phyloP scores from a whole-genome alignment of 2,113 vertebrate species.

The Siniperca chuatsi region DNA sequence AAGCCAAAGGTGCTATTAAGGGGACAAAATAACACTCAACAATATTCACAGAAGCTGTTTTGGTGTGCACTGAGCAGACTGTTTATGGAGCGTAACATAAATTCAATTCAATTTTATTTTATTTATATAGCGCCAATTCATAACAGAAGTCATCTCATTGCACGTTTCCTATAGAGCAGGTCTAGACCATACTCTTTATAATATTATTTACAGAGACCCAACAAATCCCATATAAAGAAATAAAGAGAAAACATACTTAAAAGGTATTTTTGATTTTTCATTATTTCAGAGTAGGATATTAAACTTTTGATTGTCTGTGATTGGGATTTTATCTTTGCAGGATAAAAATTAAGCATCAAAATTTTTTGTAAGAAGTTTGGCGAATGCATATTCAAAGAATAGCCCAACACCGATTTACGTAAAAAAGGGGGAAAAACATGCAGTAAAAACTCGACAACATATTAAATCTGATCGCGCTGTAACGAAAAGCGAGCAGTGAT shows the following conservation, averaged over 20 bases:
- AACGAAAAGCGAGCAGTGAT: conserved; percentile 79
- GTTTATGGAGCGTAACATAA: not conserved
- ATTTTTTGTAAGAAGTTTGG: not conserved
- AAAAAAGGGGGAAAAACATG: conserved; percentile 37
- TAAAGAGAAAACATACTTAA: not conserved
- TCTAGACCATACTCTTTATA: no score
- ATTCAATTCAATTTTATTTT: not conserved
- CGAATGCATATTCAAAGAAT: not conserved
- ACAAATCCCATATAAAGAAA: no score
- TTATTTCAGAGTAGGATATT: not conserved
- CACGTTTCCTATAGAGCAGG: no score
- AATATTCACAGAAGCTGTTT: conserved; percentile 30
- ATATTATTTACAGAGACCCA: no score
- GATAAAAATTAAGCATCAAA: not conserved
- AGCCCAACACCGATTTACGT: not conserved
- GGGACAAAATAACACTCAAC: conserved; percentile 46
- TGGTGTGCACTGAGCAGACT: not conserved
- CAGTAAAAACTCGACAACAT: conserved; percentile 63
- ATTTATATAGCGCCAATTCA: no score
- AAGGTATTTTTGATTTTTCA: not conserved
- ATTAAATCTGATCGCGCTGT: conserved; percentile 77
- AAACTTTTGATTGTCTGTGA: not conserved
- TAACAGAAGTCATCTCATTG: no score
- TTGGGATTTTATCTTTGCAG: not conserved
- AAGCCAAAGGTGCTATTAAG: conserved; percentile 61